phyloP scores from a whole-genome alignment of 2,888 invertebrate genomes.

The Cosmorhoe ocellata region DNA sequence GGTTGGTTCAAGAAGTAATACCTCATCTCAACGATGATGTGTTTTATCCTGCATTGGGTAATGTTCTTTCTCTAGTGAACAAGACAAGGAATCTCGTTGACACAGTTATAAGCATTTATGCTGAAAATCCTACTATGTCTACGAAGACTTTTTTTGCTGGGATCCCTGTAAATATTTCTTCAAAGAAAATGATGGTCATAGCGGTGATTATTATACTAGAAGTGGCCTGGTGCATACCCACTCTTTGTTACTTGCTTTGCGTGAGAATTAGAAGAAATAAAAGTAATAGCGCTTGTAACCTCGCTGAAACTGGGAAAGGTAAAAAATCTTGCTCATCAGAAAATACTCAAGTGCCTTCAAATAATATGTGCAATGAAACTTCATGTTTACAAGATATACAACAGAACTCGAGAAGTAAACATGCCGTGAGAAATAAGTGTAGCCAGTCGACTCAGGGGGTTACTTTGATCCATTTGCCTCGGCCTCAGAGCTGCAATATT shows the following conservation, averaged over 20 bases:
- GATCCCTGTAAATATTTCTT: constrained; percentile 39
- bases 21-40: constrained; percentile 83
- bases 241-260: constrained; percentile 42
- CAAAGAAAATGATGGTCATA: constrained; percentile 55
- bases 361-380: background rate
- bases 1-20: constrained; percentile 75
- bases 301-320: background rate
- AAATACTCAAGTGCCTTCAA: constrained; percentile 6
- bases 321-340: background rate
- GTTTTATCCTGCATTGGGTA: constrained; percentile 82
- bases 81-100: constrained; percentile 37
- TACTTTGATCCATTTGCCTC: background rate
- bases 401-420: background rate
- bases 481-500: background rate
- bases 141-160: constrained; percentile 23
- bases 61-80: constrained; percentile 65
- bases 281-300: background rate
- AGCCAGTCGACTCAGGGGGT: background rate
- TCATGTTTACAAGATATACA: background rate
- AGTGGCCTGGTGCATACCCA: constrained; percentile 62
- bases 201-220: constrained; percentile 56
- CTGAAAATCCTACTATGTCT: background rate
- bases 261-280: constrained; percentile 34
- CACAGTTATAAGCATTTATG: constrained; percentile 28
- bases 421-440: background rate